Conservation (phyloP, 30 jellyfish, hydroid and myxozoan genomes). For the Turritopsis rubra region DNA sequence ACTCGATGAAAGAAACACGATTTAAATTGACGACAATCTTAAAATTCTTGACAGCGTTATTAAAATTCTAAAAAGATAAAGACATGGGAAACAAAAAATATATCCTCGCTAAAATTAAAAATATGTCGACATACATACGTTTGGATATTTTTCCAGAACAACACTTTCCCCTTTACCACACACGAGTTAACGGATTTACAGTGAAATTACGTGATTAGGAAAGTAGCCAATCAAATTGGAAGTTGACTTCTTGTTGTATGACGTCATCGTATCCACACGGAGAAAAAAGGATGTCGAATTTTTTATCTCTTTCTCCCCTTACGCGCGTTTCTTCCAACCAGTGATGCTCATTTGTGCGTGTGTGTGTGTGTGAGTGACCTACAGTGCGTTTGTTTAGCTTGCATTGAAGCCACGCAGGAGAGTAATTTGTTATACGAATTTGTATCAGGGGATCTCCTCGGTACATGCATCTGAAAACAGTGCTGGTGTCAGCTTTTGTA, state of each 20-base stretch:
- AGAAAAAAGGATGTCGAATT: background rate
- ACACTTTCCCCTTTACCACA: too few relatives aligned
- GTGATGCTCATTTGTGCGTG: too few relatives aligned
- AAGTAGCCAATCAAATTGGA: too few relatives aligned
- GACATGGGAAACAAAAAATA: background rate
- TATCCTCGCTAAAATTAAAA: too few relatives aligned
- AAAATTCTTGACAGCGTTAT: background rate
- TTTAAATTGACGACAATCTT: background rate
- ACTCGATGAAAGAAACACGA: background rate
- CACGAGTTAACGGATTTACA: too few relatives aligned
- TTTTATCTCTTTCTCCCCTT: background rate
- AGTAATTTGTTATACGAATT: background rate
- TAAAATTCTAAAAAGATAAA: too few relatives aligned
- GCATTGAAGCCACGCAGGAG: background rate
- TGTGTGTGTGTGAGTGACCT: background rate
- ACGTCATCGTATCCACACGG: background rate
- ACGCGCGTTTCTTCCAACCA: background rate
- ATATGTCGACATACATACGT: too few relatives aligned
- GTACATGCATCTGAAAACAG: constrained; percentile 1
- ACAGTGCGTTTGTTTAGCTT: background rate
- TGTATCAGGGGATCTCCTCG: background rate
- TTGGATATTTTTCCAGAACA: too few relatives aligned
- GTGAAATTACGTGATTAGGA: too few relatives aligned
- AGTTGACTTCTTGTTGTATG: too few relatives aligned
- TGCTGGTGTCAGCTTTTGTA: constrained; percentile 5